phyloP scores from a whole-genome alignment of 2,888 invertebrate genomes.

The Catocala nupta region DNA sequence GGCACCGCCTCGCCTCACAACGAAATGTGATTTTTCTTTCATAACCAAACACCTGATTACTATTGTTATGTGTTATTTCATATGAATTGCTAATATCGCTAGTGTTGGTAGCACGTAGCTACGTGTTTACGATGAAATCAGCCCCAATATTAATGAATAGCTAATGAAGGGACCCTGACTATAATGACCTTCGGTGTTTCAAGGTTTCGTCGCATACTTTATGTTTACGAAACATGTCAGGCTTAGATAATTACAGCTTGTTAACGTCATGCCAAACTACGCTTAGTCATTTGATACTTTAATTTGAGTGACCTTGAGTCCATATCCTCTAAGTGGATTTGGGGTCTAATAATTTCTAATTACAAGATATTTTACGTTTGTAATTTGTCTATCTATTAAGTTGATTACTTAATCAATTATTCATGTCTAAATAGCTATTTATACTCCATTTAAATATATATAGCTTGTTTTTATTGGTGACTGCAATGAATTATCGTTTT shows the following conservation, averaged over 20 bases:
- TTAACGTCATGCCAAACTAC: conserved; percentile 35
- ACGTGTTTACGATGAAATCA: conserved; percentile 67
- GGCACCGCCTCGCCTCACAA: conserved; percentile 81
- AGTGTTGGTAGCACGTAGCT: conserved; percentile 62
- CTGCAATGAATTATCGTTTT: no score
- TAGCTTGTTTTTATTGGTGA: no score
- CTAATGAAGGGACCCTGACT: conserved; percentile 66
- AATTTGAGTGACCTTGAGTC: conserved; percentile 21
- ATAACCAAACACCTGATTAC: conserved; percentile 80
- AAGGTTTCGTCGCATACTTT: conserved; percentile 58
- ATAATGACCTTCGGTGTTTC: conserved; percentile 64
- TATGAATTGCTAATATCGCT: conserved; percentile 81
- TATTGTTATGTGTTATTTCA: conserved; percentile 83
- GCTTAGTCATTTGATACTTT: conserved; percentile 28
- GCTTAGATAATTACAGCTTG: conserved; percentile 52
- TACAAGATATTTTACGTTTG: no score
- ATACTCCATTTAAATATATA: no score
- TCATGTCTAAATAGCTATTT: no score
- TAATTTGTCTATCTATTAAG: no score
- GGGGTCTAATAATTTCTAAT: background rate
- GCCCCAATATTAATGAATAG: conserved; percentile 69
- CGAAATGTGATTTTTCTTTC: conserved; percentile 83
- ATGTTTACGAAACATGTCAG: conserved; percentile 32
- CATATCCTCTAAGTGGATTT: conserved; percentile 2
- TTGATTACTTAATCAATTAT: no score